phyloP scores from a whole-genome alignment of 92 coral and sea anemone genomes.

The Phenganax subtilis region DNA sequence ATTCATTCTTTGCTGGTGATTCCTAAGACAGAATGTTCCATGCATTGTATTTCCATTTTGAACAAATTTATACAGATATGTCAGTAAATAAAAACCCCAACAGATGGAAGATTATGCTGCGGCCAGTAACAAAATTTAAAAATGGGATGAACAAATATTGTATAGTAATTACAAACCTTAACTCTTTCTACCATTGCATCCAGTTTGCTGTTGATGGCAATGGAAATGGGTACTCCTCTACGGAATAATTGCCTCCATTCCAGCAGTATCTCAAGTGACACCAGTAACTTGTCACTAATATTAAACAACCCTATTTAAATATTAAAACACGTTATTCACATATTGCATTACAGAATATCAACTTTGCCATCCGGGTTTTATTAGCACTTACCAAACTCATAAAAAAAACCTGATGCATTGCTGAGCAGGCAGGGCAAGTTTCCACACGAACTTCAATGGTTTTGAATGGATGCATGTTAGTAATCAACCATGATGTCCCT shows the following conservation, averaged over 20 bases:
- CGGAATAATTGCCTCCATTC: not conserved
- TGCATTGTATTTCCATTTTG: no score
- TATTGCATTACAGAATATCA: not conserved
- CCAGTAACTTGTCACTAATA: not conserved
- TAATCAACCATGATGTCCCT: no score
- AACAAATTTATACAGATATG: no score
- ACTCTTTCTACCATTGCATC: not conserved
- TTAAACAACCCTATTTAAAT: not conserved
- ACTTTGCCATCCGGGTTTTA: not conserved
- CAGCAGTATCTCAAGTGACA: not conserved
- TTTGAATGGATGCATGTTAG: no score
- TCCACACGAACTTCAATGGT: no score
- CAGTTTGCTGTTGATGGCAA: not conserved
- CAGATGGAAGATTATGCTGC: no score
- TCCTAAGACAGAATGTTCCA: no score
- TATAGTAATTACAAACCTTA: no score
- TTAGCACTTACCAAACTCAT: not conserved
- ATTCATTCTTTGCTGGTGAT: no score
- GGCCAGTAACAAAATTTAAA: no score
- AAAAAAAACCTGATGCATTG: not conserved
- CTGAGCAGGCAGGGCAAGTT: not conserved
- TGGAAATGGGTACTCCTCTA: not conserved
- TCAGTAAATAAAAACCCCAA: no score
- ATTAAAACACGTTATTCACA: not conserved
- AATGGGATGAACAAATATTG: no score